Base-by-base conservation (phyloP, 2,888 invertebrate genomes). In the Oxystoma pomonae region DNA sequence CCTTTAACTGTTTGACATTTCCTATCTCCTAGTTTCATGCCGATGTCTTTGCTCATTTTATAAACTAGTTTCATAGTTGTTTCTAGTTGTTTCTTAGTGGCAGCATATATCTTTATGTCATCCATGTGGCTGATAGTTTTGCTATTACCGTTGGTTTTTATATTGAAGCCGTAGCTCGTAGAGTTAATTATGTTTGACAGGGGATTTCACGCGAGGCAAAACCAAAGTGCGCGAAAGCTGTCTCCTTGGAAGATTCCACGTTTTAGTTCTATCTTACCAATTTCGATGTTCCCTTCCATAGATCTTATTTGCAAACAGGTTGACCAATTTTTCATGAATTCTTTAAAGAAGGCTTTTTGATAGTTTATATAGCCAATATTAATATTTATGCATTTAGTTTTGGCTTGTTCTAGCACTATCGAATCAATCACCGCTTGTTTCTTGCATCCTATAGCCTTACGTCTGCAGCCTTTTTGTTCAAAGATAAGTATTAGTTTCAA, bases 381-480 rank as follows among this genome's bases (percentile, higher is more conserved):
- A 1, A 58, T 12, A 22, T 35, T 58, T 20, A 20, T 18, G 19
- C 17, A 2, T n/a, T 58, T 22, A 7, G 20, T n/a, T 16, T 17
- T 16, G 2, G 22, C 22, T 21, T 58, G 58, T 21, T 58, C 21
- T 3, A 20, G n/a, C 22, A 35, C 22, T 20, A 56, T 19, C 2
- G 1, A n/a, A 20, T 58, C 58, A 16, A 58, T 58, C n/a, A 21
- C n/a, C 12, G 12, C 12, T 21, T 58, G 58, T 58, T 21, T 22
- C 22, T 58, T 58, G 5, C 58, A 58, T 58, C 58, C 58, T 5
- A n/a, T 20, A 52, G 1, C 2, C 2, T 52, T 49, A 18, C n/a
- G 12, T 17, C 16, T 18, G 9, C 51, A 59, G 16, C 59, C 59
- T 51, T 59, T 59, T 19, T 59, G 59, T n/a, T 59, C 59, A 51